phyloP scores from a whole-genome alignment of 1,140 invertebrate species.

The Idris sp. region DNA sequence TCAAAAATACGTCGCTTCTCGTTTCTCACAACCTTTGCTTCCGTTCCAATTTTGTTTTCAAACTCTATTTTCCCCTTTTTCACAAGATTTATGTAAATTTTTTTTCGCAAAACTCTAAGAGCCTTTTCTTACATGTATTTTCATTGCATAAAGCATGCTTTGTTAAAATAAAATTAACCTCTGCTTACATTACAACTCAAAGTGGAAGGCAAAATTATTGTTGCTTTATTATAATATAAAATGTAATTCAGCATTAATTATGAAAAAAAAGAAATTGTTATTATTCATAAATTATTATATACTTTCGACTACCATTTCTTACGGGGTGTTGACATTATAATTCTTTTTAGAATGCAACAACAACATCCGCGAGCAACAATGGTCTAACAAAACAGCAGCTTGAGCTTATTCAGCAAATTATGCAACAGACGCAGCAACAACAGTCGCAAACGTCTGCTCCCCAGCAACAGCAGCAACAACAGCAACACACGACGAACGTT shows the following conservation, averaged over 20 bases:
- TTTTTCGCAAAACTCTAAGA: no score
- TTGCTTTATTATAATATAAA: no score
- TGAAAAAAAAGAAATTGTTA: no score
- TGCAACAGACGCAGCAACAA: constrained; percentile 84
- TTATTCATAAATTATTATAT: no score
- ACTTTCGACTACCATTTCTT: neutral
- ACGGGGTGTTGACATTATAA: constrained; percentile 4
- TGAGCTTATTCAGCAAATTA: constrained; percentile 87
- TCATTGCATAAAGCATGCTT: no score
- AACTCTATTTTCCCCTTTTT: no score
- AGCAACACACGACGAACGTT: constrained; percentile 59
- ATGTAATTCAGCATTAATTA: no score
- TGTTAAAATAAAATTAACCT: no score
- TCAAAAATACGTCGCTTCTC: constrained; percentile 1
- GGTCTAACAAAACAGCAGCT: constrained; percentile 85
- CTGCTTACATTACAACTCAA: no score
- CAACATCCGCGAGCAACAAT: constrained; percentile 80
- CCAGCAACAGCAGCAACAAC: constrained; percentile 66
- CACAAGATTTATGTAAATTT: no score
- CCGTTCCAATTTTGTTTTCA: neutral
- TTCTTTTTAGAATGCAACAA: constrained; percentile 73
- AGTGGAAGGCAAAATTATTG: no score
- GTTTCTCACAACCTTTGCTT: constrained; percentile 2
- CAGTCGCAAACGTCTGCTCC: constrained; percentile 70
- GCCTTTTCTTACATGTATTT: no score